These are phyloP conservation scores for Patella depressa DNA, from an alignment of 2,888 invertebrate species.

Conservation along the genomic window DNA sequence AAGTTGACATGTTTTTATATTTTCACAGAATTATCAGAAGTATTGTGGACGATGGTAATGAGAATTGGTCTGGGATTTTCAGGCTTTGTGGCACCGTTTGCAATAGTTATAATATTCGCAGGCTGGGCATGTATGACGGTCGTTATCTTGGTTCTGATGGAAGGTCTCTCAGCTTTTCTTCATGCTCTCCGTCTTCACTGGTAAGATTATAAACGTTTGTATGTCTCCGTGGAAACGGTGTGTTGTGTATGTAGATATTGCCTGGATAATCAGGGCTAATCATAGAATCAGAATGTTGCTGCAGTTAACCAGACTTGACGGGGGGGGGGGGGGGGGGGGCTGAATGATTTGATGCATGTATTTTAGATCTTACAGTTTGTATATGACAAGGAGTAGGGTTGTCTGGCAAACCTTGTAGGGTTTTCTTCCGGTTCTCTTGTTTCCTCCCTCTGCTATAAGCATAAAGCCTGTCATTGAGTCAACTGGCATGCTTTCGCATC, in stretches of 20 bases:
- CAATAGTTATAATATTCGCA: slow-evolving; percentile 90
- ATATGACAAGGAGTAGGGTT: no score
- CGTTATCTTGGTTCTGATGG: slow-evolving; percentile 97
- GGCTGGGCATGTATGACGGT: slow-evolving; percentile 94
- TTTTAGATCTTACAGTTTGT: no score
- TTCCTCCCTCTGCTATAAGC: no score
- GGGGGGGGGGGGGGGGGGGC: no score
- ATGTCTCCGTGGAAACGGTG: neutral
- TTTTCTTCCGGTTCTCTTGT: no score
- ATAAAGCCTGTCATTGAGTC: no score
- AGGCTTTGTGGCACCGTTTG: slow-evolving; percentile 72
- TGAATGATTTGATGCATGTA: no score
- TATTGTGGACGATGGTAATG: slow-evolving; percentile 89
- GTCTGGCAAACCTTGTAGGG: no score
- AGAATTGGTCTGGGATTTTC: slow-evolving; percentile 80
- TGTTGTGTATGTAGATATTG: neutral
- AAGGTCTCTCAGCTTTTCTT: slow-evolving; percentile 98
- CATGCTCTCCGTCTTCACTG: slow-evolving; percentile 98
- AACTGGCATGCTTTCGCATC: no score
- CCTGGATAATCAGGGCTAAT: no score
- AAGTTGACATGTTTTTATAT: neutral
- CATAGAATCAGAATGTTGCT: no score
- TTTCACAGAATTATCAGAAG: slow-evolving; percentile 84
- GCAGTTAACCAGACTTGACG: no score
- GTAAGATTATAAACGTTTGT: slow-evolving; percentile 74